A percentile compares a stretch with the other conserved stretches of the same genome.
Evolutionary conservation across 2,113 vertebrate species (phyloP).

Genomic region (Microtus ochrogaster): DNA sequence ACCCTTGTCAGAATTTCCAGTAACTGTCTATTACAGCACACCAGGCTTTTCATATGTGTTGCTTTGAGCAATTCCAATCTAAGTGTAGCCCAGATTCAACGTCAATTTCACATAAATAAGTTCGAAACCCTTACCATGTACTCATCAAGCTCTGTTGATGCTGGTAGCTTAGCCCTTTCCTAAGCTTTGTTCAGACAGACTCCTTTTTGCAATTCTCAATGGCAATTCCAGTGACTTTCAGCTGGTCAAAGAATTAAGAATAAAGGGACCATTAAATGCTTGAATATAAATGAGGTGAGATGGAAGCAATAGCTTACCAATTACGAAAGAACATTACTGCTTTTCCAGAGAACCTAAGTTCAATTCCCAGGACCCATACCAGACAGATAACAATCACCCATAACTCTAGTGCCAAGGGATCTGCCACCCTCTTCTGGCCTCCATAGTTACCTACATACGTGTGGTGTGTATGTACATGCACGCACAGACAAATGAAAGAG

Average conservation of each 20-base stretch:
- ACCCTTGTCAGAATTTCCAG: not conserved
- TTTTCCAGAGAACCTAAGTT: not conserved
- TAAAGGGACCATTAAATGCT: not conserved
- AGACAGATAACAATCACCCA: not conserved
- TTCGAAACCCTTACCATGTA: not conserved
- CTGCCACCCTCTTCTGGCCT: not conserved
- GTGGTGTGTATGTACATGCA: not conserved
- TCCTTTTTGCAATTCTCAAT: not conserved
- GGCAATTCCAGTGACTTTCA: not conserved
- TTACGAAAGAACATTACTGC: too few species aligned
- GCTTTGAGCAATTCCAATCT: too few species aligned
- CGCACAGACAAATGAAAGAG: not conserved
- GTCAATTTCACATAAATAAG: not conserved
- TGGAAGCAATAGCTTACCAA: not conserved
- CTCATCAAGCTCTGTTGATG: not conserved
- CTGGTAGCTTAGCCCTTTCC: not conserved
- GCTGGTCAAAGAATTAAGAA: not conserved
- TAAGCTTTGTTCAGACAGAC: not conserved
- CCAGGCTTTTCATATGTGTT: not conserved
- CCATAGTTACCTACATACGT: not conserved
- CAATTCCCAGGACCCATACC: not conserved
- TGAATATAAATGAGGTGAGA: not conserved
- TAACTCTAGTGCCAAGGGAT: not conserved
- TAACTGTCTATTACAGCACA: not conserved
- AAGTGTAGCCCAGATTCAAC: not conserved